Evolutionary conservation across 2,888 invertebrate species (phyloP).

Genomic region (Tricholauxania praeusta): DNA sequence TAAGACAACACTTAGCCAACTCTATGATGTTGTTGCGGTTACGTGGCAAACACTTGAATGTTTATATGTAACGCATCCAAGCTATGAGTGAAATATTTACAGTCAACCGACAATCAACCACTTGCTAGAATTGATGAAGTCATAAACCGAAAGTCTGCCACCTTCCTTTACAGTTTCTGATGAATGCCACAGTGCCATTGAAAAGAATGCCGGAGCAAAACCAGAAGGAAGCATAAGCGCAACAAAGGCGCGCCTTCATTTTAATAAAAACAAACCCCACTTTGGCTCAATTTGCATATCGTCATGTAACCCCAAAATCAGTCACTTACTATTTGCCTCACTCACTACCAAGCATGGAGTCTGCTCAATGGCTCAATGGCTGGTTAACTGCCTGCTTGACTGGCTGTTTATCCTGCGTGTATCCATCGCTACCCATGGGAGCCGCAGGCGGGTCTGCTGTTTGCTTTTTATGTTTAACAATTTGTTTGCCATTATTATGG

Average conservation of each 20-base stretch:
- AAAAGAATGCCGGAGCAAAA: neutral
- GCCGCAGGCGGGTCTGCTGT: slow-evolving; percentile 36
- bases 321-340: neutral
- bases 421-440: slow-evolving; percentile 46
- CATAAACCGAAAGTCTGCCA: slow-evolving; percentile 42
- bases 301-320: neutral
- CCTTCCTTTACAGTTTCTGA: slow-evolving; percentile 12
- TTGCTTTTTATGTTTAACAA: slow-evolving; percentile 47
- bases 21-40: slow-evolving; percentile 14
- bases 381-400: neutral
- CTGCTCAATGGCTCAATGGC: slow-evolving; percentile 1
- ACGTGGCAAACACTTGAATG: neutral
- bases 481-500: slow-evolving; percentile 62
- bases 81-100: neutral
- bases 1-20: slow-evolving; percentile 26
- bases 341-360: slow-evolving; percentile 22
- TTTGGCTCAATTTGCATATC: slow-evolving; percentile 28
- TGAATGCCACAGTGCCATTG: neutral
- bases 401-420: slow-evolving; percentile 25
- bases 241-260: slow-evolving; percentile 19
- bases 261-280: neutral
- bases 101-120: slow-evolving; percentile 5
- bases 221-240: slow-evolving; percentile 17
- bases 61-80: neutral
- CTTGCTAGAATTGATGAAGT: slow-evolving; percentile 42